Percentiles rank a stretch among this genome's conserved stretches.
Conservation (phyloP, 2,888 invertebrate species). For the Pyrrhosoma nymphula region DNA sequence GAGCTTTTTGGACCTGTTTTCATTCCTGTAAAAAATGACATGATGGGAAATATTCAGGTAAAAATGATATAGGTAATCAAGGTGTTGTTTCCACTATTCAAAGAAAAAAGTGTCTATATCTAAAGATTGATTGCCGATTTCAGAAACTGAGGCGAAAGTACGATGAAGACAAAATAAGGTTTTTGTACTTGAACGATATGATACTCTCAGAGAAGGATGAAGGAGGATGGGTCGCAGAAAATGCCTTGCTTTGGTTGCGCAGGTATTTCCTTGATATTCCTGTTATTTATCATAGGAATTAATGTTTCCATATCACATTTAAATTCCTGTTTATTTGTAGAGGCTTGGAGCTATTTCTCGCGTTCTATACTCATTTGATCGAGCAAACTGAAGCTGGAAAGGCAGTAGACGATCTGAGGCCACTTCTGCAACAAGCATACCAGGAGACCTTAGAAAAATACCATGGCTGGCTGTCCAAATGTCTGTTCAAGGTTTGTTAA, state of each 20-base stretch:
- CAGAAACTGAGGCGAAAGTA: slow-evolving; percentile 75
- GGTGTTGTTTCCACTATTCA: slow-evolving; percentile 69
- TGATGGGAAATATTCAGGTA: slow-evolving; percentile 88
- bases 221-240: slow-evolving; percentile 80
- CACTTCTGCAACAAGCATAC: slow-evolving; percentile 84
- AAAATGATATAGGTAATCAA: slow-evolving; percentile 75
- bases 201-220: slow-evolving; percentile 82
- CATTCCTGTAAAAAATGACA: slow-evolving; percentile 87
- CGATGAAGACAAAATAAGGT: slow-evolving; percentile 75
- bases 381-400: slow-evolving; percentile 78
- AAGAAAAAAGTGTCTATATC: slow-evolving; percentile 79
- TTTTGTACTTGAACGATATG: slow-evolving; percentile 85
- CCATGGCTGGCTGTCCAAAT: slow-evolving; percentile 88
- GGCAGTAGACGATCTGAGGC: slow-evolving; percentile 81
- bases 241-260: slow-evolving; percentile 87
- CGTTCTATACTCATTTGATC: slow-evolving; percentile 81
- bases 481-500: slow-evolving; percentile 84
- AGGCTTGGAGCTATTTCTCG: slow-evolving; percentile 83
- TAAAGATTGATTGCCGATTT: slow-evolving; percentile 79
- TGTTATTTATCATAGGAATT: neutral
- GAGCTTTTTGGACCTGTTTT: slow-evolving; percentile 88
- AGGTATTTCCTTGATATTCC: slow-evolving; percentile 78
- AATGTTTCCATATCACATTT: neutral
- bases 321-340: slow-evolving; percentile 77
- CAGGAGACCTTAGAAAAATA: slow-evolving; percentile 85